Base-by-base conservation (phyloP, 2,797 vertebrate genomes). In the Phataginus tetradactyla region DNA sequence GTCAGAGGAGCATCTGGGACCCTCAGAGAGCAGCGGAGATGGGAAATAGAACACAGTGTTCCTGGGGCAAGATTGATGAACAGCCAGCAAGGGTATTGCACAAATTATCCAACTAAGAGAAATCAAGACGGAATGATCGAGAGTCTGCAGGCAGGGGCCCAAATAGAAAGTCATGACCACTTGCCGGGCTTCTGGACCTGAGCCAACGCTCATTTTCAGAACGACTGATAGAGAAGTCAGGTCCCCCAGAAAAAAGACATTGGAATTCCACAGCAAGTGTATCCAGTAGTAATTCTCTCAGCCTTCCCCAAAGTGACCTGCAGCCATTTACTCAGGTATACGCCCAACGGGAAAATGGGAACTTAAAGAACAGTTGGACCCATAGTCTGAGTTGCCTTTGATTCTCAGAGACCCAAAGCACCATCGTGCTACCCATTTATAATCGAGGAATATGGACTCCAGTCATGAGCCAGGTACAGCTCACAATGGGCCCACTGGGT, bases 161-260 rank as follows among this genome's bases (percentile, higher is more conserved):
- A 57, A 57, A 91, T 32, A 39, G 64, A 81, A 77, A 42, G n/a
- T 90, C 74, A 21, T 12, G 37, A 64, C 49, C 17, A 1, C 27
- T n/a, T 59, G 34, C 49, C n/a, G 63, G 57, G 32, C n/a, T 77
- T 83, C 80, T 77, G 34, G 63, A 59, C 14, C 37, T 45, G n/a
- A 61, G 27, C 61, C 59, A 71, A 79, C 57, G 90, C 55, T 96
- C 15, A 18, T 42, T 68, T 80, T 49, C 39, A 81, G 75, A 71
- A 95, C 17, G 15, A 51, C 45, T 92, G 42, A 92, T 84, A n/a
- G 64, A 72, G 18, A 96, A 79, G 32, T 53, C 83, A 94, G 3
- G 3, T n/a, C 14, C 25, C 34, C 72, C 57, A 34, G 32, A 64
- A 29, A 71, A 59, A 86, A 64, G 34, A 64, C 15, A 2, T 5